Conservation (phyloP, 2,113 vertebrate species). For the Pangasianodon gigas region DNA sequence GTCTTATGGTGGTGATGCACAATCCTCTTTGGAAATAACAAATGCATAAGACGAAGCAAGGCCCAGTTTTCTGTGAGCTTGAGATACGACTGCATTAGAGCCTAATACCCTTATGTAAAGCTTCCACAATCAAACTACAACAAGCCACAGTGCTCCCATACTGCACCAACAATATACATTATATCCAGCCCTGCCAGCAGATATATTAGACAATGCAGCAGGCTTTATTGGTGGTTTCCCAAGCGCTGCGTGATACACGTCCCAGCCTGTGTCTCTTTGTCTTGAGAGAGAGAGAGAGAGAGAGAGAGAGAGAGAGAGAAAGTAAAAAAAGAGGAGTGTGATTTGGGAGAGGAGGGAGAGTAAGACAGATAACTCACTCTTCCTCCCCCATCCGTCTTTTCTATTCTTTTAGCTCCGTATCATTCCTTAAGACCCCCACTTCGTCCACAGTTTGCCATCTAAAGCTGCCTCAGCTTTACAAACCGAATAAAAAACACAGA, state of each 20-base stretch:
- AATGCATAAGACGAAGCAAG: conserved; percentile 56
- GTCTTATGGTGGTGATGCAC: conserved; percentile 43
- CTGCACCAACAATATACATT: conserved; percentile 51
- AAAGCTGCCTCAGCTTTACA: conserved; percentile 38
- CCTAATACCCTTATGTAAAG: conserved; percentile 61
- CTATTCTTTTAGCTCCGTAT: conserved; percentile 27
- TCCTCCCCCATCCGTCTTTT: conserved; percentile 33
- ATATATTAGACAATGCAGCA: conserved; percentile 54
- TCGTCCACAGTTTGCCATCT: conserved; percentile 33
- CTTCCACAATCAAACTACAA: conserved; percentile 57
- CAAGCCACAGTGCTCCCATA: conserved; percentile 40
- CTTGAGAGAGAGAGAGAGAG: conserved; percentile 35
- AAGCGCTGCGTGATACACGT: conserved; percentile 40
- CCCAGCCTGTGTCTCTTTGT: conserved; percentile 35
- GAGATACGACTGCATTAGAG: conserved; percentile 57
- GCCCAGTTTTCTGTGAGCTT: conserved; percentile 52
- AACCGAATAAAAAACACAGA: conserved; percentile 32
- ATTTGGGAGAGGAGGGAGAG: conserved; percentile 48
- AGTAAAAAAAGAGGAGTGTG: conserved; percentile 22
- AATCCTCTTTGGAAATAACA: conserved; percentile 64
- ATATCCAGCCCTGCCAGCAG: conserved; percentile 41
- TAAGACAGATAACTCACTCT: conserved; percentile 48
- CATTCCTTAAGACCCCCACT: conserved; percentile 27
- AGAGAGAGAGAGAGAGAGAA: conserved; percentile 19
- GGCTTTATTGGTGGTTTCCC: conserved; percentile 52